Conservation (phyloP, 1,140 invertebrate genomes). For the Heliconius himera region DNA sequence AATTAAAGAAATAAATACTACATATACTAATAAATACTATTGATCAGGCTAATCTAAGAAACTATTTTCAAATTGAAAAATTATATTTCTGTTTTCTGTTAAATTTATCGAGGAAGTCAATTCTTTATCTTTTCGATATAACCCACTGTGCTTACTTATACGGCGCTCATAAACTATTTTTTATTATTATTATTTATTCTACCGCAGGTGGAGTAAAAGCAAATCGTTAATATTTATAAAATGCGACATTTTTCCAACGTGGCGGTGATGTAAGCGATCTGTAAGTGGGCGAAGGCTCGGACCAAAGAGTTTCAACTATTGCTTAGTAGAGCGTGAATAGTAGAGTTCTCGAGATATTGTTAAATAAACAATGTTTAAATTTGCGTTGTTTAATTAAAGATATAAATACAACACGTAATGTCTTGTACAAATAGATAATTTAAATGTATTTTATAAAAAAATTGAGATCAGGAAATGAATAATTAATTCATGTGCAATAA, state of each 20-base stretch:
- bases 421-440: neutral
- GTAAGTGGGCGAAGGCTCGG: conserved; percentile 16
- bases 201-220: no score
- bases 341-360: conserved; percentile 12
- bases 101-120: no score
- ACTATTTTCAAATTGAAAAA: no score
- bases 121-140: no score
- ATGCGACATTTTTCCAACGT: neutral
- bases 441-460: neutral
- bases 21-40: no score
- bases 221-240: neutral
- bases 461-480: no score
- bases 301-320: neutral
- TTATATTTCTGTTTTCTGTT: no score
- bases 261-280: neutral
- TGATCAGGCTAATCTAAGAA: no score
- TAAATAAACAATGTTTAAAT: conserved; percentile 2
- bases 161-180: no score
- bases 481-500: neutral
- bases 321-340: conserved; percentile 14
- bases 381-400: neutral
- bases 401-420: neutral
- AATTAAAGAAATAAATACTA: no score
- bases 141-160: no score
- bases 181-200: no score